A percentile compares a stretch with the other conserved stretches of the same genome.
Conservation (phyloP, 2,888 invertebrate genomes). For the Sphaerophoria rueppellii region DNA sequence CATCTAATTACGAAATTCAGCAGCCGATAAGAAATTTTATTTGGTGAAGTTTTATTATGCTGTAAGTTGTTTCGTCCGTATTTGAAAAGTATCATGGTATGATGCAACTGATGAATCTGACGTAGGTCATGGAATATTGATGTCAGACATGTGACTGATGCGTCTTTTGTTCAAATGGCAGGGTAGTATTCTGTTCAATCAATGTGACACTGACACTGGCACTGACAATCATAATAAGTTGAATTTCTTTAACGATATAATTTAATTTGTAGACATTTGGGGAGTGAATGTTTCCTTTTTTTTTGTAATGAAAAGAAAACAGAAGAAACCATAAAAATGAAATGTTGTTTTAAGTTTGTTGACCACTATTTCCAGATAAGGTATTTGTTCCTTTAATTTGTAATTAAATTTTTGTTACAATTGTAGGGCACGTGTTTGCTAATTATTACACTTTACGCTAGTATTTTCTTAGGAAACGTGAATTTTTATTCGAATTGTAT, state of each 20-base stretch:
- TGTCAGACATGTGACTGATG: constrained; percentile 6
- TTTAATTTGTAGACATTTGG: constrained; percentile 30
- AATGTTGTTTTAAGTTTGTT: neutral
- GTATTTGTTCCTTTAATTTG: too few species aligned
- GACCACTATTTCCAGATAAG: neutral
- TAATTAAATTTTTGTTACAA: too few species aligned
- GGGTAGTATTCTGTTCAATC: constrained; percentile 9
- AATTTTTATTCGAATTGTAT: too few species aligned
- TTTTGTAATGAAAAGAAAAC: neutral
- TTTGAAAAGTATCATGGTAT: constrained; percentile 3
- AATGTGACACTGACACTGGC: neutral
- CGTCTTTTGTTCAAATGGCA: constrained; percentile 1
- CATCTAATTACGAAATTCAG: constrained; percentile 66
- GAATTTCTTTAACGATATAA: constrained; percentile 21
- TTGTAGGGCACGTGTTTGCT: too few species aligned
- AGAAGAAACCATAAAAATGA: constrained; percentile 15
- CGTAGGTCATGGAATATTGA: neutral
- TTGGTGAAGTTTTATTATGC: constrained; percentile 23
- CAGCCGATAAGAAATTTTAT: constrained; percentile 52
- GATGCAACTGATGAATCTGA: neutral
- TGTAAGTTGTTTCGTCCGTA: constrained; percentile 37
- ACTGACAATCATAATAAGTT: neutral
- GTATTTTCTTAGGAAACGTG: too few species aligned
- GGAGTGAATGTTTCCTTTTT: neutral
- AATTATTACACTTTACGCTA: too few species aligned